phyloP scores from a whole-genome alignment of 2,113 vertebrate species.

The Solea senegalensis region DNA sequence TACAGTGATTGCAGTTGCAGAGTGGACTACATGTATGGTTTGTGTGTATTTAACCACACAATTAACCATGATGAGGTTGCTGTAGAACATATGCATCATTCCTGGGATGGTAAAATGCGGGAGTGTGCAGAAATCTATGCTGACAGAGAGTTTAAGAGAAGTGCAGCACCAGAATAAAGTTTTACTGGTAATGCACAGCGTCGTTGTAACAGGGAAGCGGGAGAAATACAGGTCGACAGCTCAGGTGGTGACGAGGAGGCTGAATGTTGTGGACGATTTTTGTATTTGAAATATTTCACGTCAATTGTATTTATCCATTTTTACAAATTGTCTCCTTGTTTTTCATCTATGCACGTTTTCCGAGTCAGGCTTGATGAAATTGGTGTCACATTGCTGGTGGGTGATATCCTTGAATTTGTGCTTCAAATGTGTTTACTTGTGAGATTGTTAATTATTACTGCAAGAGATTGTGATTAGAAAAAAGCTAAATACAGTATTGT shows the following conservation, averaged over 20 bases:
- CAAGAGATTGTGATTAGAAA: too few relatives aligned
- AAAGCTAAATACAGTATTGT: too few relatives aligned
- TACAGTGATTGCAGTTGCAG: neutral
- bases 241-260: neutral
- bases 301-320: too few relatives aligned
- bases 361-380: too few relatives aligned
- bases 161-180: conserved; percentile 33
- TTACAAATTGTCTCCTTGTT: too few relatives aligned
- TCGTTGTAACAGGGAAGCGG: conserved; percentile 9
- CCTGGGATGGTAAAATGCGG: conserved; percentile 31
- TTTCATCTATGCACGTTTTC: too few relatives aligned
- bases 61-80: conserved; percentile 28
- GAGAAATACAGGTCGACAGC: conserved; percentile 22
- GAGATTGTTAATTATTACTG: too few relatives aligned
- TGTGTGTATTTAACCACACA: conserved; percentile 35
- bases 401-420: too few relatives aligned
- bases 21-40: neutral
- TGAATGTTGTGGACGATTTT: too few relatives aligned
- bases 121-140: conserved; percentile 22
- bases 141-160: conserved; percentile 51
- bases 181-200: conserved; percentile 22
- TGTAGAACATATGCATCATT: conserved; percentile 42
- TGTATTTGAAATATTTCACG: too few relatives aligned
- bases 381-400: too few relatives aligned
- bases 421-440: too few relatives aligned